Evolutionary conservation across 2,113 vertebrate genomes (phyloP).

Genomic region (Gulo gulo): DNA sequence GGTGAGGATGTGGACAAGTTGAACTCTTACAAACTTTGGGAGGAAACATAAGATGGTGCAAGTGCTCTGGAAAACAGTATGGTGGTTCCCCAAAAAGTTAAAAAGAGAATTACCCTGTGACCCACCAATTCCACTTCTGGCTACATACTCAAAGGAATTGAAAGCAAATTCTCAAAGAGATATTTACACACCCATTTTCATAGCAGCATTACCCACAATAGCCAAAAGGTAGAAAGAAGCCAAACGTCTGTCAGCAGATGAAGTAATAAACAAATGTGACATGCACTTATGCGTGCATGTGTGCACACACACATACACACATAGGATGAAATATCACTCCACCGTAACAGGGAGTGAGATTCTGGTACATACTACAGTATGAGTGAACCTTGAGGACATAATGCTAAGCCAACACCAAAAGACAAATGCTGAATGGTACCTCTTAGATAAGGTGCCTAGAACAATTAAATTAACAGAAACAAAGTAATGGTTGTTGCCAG

Average conservation of each 20-base stretch:
- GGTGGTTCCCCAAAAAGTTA: not conserved
- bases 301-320: not conserved
- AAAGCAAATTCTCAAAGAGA: not conserved
- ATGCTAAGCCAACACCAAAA: not conserved
- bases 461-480: not conserved
- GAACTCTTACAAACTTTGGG: not conserved
- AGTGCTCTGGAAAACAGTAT: not conserved
- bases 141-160: not conserved
- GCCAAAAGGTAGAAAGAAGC: not conserved
- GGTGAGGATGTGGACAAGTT: not conserved
- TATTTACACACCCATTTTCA: not conserved
- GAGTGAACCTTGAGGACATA: not conserved
- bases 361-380: not conserved
- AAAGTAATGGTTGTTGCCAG: not conserved
- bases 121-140: not conserved
- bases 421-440: not conserved
- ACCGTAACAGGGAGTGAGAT: not conserved
- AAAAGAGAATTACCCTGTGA: not conserved
- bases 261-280: not conserved
- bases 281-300: no score
- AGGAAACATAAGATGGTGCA: not conserved
- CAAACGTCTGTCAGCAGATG: not conserved
- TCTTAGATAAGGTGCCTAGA: not conserved
- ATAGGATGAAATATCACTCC: not conserved
- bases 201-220: not conserved